Conservation (phyloP, 2,888 invertebrate genomes). For the Uloborus plumipes region DNA sequence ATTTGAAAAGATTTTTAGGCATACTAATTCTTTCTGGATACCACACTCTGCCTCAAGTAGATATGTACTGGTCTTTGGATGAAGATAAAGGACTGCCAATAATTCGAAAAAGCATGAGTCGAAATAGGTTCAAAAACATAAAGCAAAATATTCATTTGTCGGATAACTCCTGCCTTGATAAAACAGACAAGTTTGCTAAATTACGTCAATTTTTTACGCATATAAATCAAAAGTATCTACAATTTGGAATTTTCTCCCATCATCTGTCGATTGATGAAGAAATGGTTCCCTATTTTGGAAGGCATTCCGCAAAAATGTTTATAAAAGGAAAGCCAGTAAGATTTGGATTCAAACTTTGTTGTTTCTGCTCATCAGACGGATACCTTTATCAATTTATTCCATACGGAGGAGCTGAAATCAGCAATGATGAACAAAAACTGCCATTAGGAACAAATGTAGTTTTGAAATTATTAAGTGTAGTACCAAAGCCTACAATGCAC, state of each 20-base stretch:
- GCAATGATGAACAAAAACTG: too few species aligned
- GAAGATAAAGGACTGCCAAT: not conserved
- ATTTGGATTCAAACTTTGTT: constrained; percentile 7
- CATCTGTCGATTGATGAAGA: constrained; percentile 11
- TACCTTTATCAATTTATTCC: too few species aligned
- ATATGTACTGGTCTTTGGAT: not conserved
- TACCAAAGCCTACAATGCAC: too few species aligned
- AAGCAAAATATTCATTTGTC: constrained; percentile 23
- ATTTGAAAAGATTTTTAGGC: constrained; percentile 3
- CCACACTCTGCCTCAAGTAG: constrained; percentile 1
- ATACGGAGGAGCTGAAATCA: too few species aligned
- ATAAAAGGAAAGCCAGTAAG: constrained; percentile 4
- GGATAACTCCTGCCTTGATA: not conserved
- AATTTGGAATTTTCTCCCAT: constrained; percentile 1
- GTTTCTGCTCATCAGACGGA: too few species aligned
- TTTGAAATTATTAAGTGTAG: too few species aligned
- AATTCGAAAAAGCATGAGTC: not conserved
- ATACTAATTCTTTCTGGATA: constrained; percentile 5
- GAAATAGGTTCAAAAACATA: not conserved
- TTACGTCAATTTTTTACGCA: not conserved
- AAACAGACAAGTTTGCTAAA: too few species aligned
- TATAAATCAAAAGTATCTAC: not conserved
- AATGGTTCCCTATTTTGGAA: constrained; percentile 13
- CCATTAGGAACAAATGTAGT: too few species aligned
- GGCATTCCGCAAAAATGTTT: constrained; percentile 17